These are phyloP conservation scores for Threskiornis aethiopicus DNA, from an alignment of 2,797 vertebrate species.

Conservation along the genomic window DNA sequence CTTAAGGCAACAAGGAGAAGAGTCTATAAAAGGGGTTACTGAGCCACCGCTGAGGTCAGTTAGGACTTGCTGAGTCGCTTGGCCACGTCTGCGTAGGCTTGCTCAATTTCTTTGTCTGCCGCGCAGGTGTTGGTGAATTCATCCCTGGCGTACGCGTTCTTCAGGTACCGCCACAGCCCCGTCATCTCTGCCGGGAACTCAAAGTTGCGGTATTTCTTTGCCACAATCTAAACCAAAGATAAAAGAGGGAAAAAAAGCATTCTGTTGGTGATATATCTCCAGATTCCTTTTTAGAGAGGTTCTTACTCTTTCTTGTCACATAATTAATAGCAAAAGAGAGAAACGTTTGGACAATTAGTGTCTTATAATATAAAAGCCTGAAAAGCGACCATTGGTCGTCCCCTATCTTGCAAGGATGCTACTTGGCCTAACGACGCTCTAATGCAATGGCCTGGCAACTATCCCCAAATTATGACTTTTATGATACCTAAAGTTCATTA, in stretches of 20 bases:
- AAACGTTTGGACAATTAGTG: background rate
- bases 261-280: background rate
- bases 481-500: background rate
- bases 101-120: slow-evolving; percentile 89
- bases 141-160: slow-evolving; percentile 86
- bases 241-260: background rate
- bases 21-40: slow-evolving; percentile 37
- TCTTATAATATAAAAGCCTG: background rate
- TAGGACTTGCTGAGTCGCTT: slow-evolving; percentile 88
- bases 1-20: slow-evolving; percentile 59
- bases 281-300: background rate
- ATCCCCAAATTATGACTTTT: background rate
- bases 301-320: background rate
- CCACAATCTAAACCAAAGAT: slow-evolving; percentile 82
- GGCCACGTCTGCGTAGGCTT: slow-evolving; percentile 91
- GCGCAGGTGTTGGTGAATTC: slow-evolving; percentile 98
- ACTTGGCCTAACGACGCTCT: background rate
- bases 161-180: slow-evolving; percentile 92
- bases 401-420: background rate
- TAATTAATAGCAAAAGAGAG: background rate
- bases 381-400: background rate
- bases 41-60: background rate
- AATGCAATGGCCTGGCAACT: background rate
- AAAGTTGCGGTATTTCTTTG: slow-evolving; percentile 94
- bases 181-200: slow-evolving; percentile 89